phyloP scores from a whole-genome alignment of 2,888 invertebrate species.

The Clostera curtula region DNA sequence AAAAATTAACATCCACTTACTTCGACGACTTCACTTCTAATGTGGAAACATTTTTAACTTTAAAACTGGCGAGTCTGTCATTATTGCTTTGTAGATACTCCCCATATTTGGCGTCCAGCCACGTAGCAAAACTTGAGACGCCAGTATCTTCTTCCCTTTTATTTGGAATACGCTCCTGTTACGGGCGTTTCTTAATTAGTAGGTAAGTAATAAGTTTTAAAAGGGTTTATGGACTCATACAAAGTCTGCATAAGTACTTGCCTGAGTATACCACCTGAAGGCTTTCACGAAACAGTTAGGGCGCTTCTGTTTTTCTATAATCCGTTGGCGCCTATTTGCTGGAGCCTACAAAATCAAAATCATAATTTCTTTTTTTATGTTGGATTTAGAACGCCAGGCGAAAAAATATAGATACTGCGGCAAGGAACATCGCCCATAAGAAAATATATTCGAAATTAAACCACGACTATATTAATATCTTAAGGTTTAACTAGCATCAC shows the following conservation, averaged over 20 bases:
- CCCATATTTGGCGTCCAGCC: conserved; percentile 55
- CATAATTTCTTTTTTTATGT: too few species aligned
- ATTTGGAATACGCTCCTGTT: conserved; percentile 25
- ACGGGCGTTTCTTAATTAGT: background rate
- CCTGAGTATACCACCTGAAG: conserved; percentile 61
- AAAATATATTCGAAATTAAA: too few species aligned
- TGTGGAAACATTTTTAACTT: too few species aligned
- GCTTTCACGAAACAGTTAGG: conserved; percentile 56
- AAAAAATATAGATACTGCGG: too few species aligned
- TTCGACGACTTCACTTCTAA: too few species aligned
- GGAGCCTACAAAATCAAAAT: conserved; percentile 10
- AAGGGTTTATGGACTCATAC: background rate
- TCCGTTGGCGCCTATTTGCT: conserved; percentile 15
- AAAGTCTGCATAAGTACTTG: conserved; percentile 15
- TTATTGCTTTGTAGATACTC: conserved; percentile 35
- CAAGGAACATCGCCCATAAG: too few species aligned
- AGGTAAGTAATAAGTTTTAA: background rate
- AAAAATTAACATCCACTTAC: too few species aligned
- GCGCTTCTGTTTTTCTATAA: conserved; percentile 23
- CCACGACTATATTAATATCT: too few species aligned
- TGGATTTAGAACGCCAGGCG: too few species aligned
- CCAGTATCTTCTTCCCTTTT: conserved; percentile 12
- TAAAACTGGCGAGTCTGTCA: too few species aligned
- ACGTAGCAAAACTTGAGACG: conserved; percentile 41
- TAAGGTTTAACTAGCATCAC: too few species aligned